These are phyloP conservation scores for Vollenhovia emeryi DNA, from an alignment of 1,140 invertebrate genomes.

Conservation along the genomic window DNA sequence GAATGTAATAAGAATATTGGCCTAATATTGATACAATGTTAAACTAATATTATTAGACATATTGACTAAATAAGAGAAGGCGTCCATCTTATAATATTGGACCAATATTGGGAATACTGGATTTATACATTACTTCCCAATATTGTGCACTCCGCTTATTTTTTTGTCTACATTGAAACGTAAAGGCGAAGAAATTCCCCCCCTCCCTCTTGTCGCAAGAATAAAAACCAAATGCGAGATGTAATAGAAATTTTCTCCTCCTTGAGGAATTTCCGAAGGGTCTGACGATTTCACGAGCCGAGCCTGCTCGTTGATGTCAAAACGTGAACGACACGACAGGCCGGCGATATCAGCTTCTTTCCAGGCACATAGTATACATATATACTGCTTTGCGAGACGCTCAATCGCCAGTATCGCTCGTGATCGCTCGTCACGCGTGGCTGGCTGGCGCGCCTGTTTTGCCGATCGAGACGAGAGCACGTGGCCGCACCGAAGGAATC, in stretches of 20 bases:
- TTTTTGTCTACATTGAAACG: not conserved
- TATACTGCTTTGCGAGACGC: constrained; percentile 24
- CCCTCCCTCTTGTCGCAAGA: not conserved
- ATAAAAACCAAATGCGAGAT: not conserved
- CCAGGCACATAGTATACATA: not conserved
- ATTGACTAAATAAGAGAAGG: no score
- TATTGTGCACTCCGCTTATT: no score
- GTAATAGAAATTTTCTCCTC: not conserved
- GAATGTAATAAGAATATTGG: no score
- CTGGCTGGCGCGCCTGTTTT: not conserved
- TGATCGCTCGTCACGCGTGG: not conserved
- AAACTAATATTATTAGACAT: no score
- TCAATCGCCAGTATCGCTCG: not conserved
- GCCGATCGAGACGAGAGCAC: not conserved
- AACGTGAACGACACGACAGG: not conserved
- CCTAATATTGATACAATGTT: no score
- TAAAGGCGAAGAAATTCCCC: not conserved
- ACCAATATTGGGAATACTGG: no score
- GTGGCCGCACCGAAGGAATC: not conserved
- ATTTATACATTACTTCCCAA: no score
- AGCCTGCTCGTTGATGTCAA: not conserved
- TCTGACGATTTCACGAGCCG: not conserved
- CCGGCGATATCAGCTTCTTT: not conserved
- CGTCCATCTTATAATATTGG: no score
- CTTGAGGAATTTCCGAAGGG: not conserved